These are phyloP conservation scores for Hormiphora californensis DNA, from an alignment of 37 sponge, comb jelly and placozoan genomes.

Conservation along the genomic window DNA sequence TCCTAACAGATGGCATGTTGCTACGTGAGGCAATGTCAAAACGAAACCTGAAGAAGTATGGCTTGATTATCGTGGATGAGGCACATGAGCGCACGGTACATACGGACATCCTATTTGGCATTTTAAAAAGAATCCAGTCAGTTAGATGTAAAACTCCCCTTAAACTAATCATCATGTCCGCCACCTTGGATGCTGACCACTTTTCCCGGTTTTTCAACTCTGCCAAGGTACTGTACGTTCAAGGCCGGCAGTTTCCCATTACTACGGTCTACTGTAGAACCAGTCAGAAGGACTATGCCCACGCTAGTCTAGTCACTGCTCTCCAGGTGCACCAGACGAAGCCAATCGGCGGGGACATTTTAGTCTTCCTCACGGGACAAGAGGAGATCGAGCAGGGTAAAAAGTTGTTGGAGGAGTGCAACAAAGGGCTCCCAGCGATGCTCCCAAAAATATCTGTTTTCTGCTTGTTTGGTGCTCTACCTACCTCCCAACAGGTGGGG, in stretches of 20 bases:
- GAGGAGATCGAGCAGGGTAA: conserved; percentile 81
- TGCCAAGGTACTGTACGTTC: conserved; percentile 84
- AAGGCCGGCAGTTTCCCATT: conserved; percentile 87
- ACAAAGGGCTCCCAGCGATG: conserved; percentile 51
- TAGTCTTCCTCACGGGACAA: conserved; percentile 87
- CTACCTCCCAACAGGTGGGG: conserved; percentile 67
- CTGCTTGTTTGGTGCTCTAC: conserved; percentile 82
- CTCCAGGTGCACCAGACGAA: conserved; percentile 77
- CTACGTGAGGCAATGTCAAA: conserved; percentile 85
- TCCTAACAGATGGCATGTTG: conserved; percentile 91
- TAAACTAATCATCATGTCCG: conserved; percentile 83
- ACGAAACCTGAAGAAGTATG: conserved; percentile 67
- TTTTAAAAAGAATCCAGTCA: conserved; percentile 75
- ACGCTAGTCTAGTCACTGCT: conserved; percentile 70
- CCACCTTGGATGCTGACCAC: conserved; percentile 78
- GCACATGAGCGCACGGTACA: conserved; percentile 92
- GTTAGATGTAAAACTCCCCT: conserved; percentile 56
- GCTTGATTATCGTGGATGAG: conserved; percentile 78
- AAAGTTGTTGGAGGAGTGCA: conserved; percentile 57
- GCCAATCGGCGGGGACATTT: conserved; percentile 69
- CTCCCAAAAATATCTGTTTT: conserved; percentile 66
- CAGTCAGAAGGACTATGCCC: conserved; percentile 80
- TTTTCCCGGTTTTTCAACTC: conserved; percentile 75
- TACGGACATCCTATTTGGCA: conserved; percentile 91
- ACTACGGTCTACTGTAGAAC: neutral